Conservation (phyloP, 2,113 vertebrate species). For the Rissa tridactyla region DNA sequence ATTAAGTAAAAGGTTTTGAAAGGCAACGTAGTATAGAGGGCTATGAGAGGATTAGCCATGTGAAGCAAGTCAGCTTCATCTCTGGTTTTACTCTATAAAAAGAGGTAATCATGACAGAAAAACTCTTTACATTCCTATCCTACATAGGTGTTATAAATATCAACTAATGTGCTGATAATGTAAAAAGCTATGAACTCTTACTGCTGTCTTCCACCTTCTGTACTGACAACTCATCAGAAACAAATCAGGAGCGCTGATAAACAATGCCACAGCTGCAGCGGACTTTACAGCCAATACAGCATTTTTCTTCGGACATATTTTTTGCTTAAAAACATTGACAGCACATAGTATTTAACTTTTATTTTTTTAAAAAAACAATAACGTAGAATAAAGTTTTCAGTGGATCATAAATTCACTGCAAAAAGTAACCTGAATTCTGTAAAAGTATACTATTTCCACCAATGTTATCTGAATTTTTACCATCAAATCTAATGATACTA, state of each 20-base stretch:
- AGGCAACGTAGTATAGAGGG: fast-evolving
- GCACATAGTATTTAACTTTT: not conserved
- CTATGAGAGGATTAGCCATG: not conserved
- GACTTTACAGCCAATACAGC: not conserved
- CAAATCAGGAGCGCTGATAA: not conserved
- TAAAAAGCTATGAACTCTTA: not conserved
- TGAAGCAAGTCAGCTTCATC: not conserved
- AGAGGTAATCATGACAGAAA: not conserved
- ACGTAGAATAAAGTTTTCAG: not conserved
- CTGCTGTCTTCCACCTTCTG: not conserved
- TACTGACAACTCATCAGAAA: not conserved
- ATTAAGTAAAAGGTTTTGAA: not conserved
- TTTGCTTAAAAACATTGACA: not conserved
- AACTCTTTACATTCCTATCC: not conserved
- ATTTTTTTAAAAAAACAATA: not conserved
- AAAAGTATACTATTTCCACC: not conserved
- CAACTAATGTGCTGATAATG: not conserved
- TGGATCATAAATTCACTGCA: not conserved
- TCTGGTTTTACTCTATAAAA: not conserved
- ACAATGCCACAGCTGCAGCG: not conserved
- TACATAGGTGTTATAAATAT: not conserved
- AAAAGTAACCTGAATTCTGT: not conserved
- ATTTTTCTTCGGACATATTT: not conserved
- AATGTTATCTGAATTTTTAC: not conserved
- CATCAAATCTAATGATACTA: not conserved